These are phyloP conservation scores for Hydrozoanthus gracilis DNA, from an alignment of 92 coral and sea anemone genomes.

Conservation along the genomic window DNA sequence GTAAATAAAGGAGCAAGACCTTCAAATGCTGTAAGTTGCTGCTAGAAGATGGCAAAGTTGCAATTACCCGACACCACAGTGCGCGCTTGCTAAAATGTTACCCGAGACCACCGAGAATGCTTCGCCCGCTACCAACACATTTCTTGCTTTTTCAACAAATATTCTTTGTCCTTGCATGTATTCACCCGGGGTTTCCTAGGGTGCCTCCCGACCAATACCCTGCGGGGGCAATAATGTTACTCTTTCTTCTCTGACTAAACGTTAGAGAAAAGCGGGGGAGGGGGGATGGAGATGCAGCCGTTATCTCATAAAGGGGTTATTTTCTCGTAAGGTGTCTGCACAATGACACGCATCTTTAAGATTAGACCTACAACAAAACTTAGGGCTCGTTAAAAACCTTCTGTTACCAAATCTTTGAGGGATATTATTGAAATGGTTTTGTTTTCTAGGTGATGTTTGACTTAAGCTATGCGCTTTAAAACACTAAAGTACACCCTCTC, in stretches of 20 bases:
- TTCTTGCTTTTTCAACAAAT: slow-evolving; percentile 60
- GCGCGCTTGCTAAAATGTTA: slow-evolving; percentile 43
- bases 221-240: neutral
- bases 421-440: no score
- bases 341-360: no score
- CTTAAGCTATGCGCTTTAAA: no score
- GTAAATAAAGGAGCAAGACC: slow-evolving; percentile 23
- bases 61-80: slow-evolving; percentile 45
- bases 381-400: no score
- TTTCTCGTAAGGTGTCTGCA: no score
- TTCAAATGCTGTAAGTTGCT: slow-evolving; percentile 41
- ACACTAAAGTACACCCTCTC: no score
- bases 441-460: no score
- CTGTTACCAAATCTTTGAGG: no score
- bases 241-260: no score
- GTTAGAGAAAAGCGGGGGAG: neutral
- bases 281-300: no score
- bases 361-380: no score
- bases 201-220: slow-evolving; percentile 15
- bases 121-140: slow-evolving; percentile 44
- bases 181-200: slow-evolving; percentile 42
- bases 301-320: no score
- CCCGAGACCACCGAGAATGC: slow-evolving; percentile 47
- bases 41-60: slow-evolving; percentile 34
- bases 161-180: slow-evolving; percentile 52